Base-by-base conservation (phyloP, 2,797 vertebrate genomes). In the Bryconaethiops microstoma region DNA sequence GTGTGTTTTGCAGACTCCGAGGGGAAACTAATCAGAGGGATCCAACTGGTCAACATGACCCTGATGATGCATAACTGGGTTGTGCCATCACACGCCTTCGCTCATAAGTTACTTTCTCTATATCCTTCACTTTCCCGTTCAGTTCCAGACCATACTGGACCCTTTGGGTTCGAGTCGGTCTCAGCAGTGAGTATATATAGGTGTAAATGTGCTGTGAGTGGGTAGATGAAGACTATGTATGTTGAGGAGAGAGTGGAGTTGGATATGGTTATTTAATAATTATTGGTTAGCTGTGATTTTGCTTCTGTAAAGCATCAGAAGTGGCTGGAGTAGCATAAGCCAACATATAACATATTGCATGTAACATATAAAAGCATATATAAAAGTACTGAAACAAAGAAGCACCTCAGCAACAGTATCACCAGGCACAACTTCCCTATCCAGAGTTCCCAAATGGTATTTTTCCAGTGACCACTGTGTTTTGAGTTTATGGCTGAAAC, bases 61-160 rank as follows among this genome's bases (percentile, higher is more conserved):
- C 90, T 98, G 80, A 95, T 96, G 89, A 96, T 96, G 95, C 97
- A 98, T 88, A 95, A 93, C 80, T 97, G 96, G 97, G 95, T 98
- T 1, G 92, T 97, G 35, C 93, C 96, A 0, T 98, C 97, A 0
- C 90, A 95, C 19, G 90, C 90, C 19, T 94, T 98, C 7, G 94
- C 95, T 67, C 91, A 92, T 85, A 96, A 94, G 68, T 93, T 98
- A 80, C 93, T 96, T 83, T 86, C 90, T 78, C 91, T 95, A 98
- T 98, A 98, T 98, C 97, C 96, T 95, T 25, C 74, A 74, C 9
- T 21, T 16, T 6, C 6, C 70, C 68, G 54, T 78, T 54, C 75
- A 1, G 74, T 29, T 35, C 77, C 23, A 42, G 35, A 29, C 35
- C 70, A 14, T 13, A 64, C 25, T 64, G 29, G 72, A 23, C 1